Percentiles rank a stretch among this genome's conserved stretches.
These are phyloP conservation scores for Drosophila bunnanda DNA, from an alignment of 2,888 invertebrate genomes.

Conservation along the genomic window DNA sequence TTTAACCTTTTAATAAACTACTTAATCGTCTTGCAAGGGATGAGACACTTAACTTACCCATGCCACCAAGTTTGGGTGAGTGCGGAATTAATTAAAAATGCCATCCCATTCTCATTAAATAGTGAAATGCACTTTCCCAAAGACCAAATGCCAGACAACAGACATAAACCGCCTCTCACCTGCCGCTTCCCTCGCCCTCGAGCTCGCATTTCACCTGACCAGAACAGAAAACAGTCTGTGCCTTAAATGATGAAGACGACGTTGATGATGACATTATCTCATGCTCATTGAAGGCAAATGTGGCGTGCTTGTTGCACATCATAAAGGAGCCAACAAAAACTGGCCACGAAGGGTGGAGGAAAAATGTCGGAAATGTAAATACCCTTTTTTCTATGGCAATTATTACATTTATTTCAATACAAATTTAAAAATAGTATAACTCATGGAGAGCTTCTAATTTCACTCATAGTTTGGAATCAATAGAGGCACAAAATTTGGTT, in stretches of 20 bases:
- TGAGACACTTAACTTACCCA: not conserved
- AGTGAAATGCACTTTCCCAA: constrained; percentile 57
- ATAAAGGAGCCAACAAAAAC: constrained; percentile 48
- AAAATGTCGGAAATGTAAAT: constrained; percentile 13
- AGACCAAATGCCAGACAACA: constrained; percentile 62
- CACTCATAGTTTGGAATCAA: too few relatives aligned
- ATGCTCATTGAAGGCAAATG: constrained; percentile 79
- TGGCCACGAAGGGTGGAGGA: constrained; percentile 19
- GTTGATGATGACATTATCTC: constrained; percentile 78
- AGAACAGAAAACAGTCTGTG: constrained; percentile 45
- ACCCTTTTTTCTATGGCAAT: not conserved
- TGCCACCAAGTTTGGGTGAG: not conserved
- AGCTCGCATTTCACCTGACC: constrained; percentile 31
- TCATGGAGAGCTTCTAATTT: too few relatives aligned
- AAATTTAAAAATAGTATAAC: not conserved
- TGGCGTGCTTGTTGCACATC: constrained; percentile 72
- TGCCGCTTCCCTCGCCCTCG: constrained; percentile 16
- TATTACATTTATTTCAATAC: not conserved
- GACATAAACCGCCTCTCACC: constrained; percentile 32
- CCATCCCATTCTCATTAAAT: constrained; percentile 65
- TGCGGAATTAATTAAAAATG: constrained; percentile 68
- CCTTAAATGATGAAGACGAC: constrained; percentile 54
- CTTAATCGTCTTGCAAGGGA: not conserved
- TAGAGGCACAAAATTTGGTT: too few relatives aligned
- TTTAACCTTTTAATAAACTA: constrained; percentile 10